Evolutionary conservation across 2,888 invertebrate genomes (phyloP).

Genomic region (Phytoseiulus persimilis): DNA sequence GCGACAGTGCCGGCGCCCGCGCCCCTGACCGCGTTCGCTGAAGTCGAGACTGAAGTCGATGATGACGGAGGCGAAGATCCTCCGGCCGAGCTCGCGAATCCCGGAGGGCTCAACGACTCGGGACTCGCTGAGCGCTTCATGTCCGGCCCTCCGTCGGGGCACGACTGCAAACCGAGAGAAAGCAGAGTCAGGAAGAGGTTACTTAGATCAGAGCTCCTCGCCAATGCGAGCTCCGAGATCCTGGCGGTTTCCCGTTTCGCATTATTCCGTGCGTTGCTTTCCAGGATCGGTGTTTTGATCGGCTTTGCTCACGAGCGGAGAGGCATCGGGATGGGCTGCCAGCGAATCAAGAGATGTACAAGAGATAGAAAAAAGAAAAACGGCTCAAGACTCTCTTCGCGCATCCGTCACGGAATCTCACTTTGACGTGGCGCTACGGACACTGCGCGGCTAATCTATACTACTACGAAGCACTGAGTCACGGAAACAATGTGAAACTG

Average conservation of each 20-base stretch:
- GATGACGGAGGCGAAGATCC: background rate
- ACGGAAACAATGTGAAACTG: background rate
- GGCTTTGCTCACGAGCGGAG: no score
- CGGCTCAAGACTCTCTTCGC: background rate
- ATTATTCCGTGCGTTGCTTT: no score
- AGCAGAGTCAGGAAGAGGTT: background rate
- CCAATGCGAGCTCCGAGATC: background rate
- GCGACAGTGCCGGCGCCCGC: background rate
- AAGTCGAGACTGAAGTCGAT: background rate
- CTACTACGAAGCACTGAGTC: background rate
- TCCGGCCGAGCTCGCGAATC: background rate
- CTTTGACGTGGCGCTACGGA: background rate
- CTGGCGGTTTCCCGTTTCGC: background rate
- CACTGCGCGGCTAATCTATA: background rate
- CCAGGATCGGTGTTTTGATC: no score
- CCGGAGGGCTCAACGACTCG: background rate
- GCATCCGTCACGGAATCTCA: background rate
- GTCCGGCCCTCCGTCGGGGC: background rate
- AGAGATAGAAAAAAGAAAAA: background rate
- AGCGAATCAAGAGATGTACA: background rate
- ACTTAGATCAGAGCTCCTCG: background rate
- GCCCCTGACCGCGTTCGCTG: background rate
- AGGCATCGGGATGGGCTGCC: no score
- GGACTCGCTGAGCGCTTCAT: background rate
- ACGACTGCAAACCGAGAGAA: background rate